Base-by-base conservation (phyloP, 2,888 invertebrate species). In the Drosophila conformis region DNA sequence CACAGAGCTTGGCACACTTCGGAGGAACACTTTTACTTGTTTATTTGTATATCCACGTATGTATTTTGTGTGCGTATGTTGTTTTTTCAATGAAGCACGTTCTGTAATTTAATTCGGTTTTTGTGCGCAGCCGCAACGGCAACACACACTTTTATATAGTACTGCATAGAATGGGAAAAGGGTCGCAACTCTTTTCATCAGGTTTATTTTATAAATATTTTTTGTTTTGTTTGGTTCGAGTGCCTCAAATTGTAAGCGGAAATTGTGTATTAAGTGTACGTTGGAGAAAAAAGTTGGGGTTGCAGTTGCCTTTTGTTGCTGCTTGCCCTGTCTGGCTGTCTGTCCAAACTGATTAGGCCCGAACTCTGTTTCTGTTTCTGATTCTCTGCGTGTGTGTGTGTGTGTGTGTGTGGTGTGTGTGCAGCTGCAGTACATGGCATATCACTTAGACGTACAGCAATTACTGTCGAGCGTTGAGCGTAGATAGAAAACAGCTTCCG, bases 201-300 rank as follows among this genome's bases (percentile, higher is more conserved):
- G 82, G 82, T 80, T 89, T 76, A 66, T 63, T 68, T 69, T 51
- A 54, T 73, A 46, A 46, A 46, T 78, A 60, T 69, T 48, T 67
- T 74, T 59, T 69, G 51, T 62, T 65, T 60, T 62, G 49, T 64
- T 69, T 74, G 59, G 52, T 72, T 72, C 67, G 79, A 84, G 79
- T 82, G 77, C 75, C 69, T 76, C 73, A 74, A 87, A 82, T 87
- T 78, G 89, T 82, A 71, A 87, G 76, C 87, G 87, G 87, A 87
- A 87, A 86, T 87, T 88, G 87, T 86, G 90, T 88, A 87, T 87
- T 87, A 87, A 87, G 90, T 88, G 84, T 73, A 65, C 51, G 58
- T 46, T 46, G 64, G 35, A 27, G 31, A 68, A 59, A 63, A 63
- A 38, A 35, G 31, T 65, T 53, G 58, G 61, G 60, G 69, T 58